Evolutionary conservation across 2,888 invertebrate species (phyloP).

Genomic region (Bombylius major): DNA sequence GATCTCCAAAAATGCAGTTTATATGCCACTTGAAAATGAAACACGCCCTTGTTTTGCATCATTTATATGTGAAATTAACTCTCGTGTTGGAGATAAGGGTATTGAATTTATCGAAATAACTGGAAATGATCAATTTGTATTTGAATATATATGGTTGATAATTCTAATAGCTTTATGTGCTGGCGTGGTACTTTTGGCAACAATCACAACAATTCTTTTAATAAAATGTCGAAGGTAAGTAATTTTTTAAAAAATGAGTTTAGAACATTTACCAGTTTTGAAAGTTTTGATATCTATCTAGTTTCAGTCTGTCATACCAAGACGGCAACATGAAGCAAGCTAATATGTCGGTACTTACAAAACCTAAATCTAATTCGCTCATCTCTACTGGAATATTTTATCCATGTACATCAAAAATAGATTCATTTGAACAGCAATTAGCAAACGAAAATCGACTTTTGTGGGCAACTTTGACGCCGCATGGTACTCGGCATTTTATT

Average conservation of each 20-base stretch:
- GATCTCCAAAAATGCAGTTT: constrained; percentile 33
- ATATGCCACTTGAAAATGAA: constrained; percentile 39
- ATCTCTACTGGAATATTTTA: constrained; percentile 45
- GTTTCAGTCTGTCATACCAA: constrained; percentile 32
- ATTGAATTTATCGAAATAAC: constrained; percentile 72
- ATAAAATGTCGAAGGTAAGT: constrained; percentile 70
- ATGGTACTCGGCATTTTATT: constrained; percentile 67
- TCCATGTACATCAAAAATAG: constrained; percentile 41
- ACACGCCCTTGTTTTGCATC: constrained; percentile 52
- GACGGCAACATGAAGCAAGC: constrained; percentile 39
- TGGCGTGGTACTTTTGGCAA: constrained; percentile 65
- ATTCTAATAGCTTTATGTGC: constrained; percentile 68
- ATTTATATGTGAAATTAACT: constrained; percentile 49
- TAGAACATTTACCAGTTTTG: too few relatives aligned
- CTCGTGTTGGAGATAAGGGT: constrained; percentile 45
- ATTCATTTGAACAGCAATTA: constrained; percentile 35
- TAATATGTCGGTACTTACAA: constrained; percentile 45
- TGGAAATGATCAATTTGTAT: constrained; percentile 41
- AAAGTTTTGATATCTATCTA: constrained; percentile 11
- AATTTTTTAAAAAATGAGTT: background rate
- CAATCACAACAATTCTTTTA: constrained; percentile 62
- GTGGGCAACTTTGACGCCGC: constrained; percentile 76
- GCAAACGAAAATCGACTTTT: constrained; percentile 55
- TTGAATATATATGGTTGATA: constrained; percentile 72
- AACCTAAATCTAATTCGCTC: constrained; percentile 37